phyloP scores from a whole-genome alignment of 1,140 invertebrate species.

The Eufriesea mexicana region DNA sequence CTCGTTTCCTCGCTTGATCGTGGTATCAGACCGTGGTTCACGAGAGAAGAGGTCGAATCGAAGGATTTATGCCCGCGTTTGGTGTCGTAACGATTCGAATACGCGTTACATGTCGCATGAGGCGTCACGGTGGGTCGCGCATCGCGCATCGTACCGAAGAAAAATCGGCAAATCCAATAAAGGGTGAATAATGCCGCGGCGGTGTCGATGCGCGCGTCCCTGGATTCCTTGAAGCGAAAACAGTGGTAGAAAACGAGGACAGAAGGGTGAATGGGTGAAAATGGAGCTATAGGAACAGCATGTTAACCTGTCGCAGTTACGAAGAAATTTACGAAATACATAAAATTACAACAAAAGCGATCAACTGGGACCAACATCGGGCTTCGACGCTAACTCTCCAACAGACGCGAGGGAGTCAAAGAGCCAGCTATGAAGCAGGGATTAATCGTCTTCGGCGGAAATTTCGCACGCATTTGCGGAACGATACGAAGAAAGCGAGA shows the following conservation, averaged over 20 bases:
- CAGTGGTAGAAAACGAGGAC: neutral
- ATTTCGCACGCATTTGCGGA: neutral
- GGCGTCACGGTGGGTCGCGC: slow-evolving; percentile 43
- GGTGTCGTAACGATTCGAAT: slow-evolving; percentile 54
- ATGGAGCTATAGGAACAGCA: too few species aligned
- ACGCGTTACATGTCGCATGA: slow-evolving; percentile 24
- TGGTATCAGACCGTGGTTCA: slow-evolving; percentile 13
- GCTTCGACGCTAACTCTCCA: too few species aligned
- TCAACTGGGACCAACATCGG: too few species aligned
- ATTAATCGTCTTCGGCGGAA: neutral
- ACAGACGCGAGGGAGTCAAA: too few species aligned
- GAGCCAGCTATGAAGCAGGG: neutral
- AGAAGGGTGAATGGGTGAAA: neutral
- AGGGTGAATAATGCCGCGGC: slow-evolving; percentile 73
- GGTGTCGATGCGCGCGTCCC: slow-evolving; percentile 54
- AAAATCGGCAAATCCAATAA: slow-evolving; percentile 76
- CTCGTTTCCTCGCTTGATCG: slow-evolving; percentile 11
- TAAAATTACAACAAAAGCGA: too few species aligned
- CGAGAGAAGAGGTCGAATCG: slow-evolving; percentile 1
- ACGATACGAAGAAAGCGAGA: neutral
- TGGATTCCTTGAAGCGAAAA: slow-evolving; percentile 3
- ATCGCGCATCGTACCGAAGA: slow-evolving; percentile 41
- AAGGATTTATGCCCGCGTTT: slow-evolving; percentile 61
- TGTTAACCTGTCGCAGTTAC: too few species aligned
- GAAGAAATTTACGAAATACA: neutral